Evolutionary conservation across 30 jellyfish, hydroid and myxozoan genomes (phyloP).

Genomic region (Chironex yamaguchii): DNA sequence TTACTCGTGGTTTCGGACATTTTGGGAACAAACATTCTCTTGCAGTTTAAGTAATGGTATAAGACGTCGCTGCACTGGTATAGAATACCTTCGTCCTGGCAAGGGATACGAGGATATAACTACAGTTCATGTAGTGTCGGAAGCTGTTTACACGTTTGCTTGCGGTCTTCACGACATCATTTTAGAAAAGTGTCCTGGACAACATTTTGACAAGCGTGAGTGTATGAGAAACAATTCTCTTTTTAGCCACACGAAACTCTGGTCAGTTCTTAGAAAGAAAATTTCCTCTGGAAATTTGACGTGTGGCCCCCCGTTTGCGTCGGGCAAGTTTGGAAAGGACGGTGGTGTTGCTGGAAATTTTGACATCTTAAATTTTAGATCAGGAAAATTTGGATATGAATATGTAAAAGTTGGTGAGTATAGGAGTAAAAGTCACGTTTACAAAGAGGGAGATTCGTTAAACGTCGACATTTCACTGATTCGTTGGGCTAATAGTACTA

Average conservation of each 20-base stretch:
- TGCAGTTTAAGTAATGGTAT: conserved; percentile 16
- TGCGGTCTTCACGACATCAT: conserved; percentile 51
- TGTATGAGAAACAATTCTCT: not conserved
- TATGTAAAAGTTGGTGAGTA: conserved; percentile 14
- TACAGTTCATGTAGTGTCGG: conserved; percentile 14
- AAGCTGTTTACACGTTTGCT: conserved; percentile 46
- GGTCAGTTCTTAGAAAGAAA: not conserved
- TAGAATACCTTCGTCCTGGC: conserved; percentile 24
- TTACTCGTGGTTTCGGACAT: conserved; percentile 57
- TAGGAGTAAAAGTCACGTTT: not conserved
- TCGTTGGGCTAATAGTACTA: conserved; percentile 4
- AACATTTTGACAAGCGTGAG: not conserved
- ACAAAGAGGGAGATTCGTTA: not conserved
- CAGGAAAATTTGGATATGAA: not conserved
- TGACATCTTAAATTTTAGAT: not conserved
- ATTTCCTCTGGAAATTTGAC: not conserved
- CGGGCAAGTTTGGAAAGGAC: not conserved
- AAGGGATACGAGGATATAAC: conserved; percentile 48
- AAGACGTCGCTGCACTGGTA: conserved; percentile 21
- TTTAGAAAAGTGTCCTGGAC: conserved; percentile 20
- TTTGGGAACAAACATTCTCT: conserved; percentile 56
- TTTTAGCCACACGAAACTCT: not conserved
- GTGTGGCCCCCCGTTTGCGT: conserved; percentile 1
- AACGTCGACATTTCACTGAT: not conserved
- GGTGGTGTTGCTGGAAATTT: conserved; percentile 21